Conservation (phyloP, 2,888 invertebrate genomes). For the Aquatica leii region DNA sequence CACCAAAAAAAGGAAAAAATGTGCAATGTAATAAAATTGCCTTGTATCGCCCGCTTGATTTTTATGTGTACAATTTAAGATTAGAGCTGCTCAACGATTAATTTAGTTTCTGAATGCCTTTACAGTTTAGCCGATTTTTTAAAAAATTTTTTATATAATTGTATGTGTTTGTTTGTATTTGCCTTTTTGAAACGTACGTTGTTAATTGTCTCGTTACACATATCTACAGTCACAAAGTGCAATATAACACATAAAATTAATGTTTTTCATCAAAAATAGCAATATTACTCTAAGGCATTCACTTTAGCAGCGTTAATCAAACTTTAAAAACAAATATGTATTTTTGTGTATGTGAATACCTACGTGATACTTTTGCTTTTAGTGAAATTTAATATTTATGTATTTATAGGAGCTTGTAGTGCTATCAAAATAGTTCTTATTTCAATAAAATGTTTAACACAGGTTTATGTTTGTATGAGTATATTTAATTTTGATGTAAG, state of each 20-base stretch:
- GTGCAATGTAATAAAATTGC: constrained; percentile 10
- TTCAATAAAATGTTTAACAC: constrained; percentile 51
- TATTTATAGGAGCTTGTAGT: constrained; percentile 54
- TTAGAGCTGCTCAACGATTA: constrained; percentile 2
- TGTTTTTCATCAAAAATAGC: constrained; percentile 41
- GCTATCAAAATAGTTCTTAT: constrained; percentile 54
- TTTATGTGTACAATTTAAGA: neutral
- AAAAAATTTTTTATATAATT: neutral
- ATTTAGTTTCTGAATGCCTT: neutral
- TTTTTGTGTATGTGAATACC: constrained; percentile 57
- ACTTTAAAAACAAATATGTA: constrained; percentile 51
- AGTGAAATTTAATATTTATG: constrained; percentile 56
- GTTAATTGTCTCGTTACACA: constrained; percentile 46
- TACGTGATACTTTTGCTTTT: constrained; percentile 56
- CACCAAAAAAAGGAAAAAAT: neutral
- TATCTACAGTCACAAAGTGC: constrained; percentile 52
- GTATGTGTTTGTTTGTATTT: constrained; percentile 19
- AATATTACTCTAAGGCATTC: constrained; percentile 47
- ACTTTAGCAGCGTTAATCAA: constrained; percentile 43
- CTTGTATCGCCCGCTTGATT: neutral
- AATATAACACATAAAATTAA: constrained; percentile 41
- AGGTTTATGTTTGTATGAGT: too few species aligned
- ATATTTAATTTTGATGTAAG: too few species aligned
- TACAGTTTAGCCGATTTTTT: neutral
- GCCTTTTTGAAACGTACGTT: constrained; percentile 22